Conservation (phyloP, 1,140 invertebrate genomes). For the Rhagoletis zephyria region DNA sequence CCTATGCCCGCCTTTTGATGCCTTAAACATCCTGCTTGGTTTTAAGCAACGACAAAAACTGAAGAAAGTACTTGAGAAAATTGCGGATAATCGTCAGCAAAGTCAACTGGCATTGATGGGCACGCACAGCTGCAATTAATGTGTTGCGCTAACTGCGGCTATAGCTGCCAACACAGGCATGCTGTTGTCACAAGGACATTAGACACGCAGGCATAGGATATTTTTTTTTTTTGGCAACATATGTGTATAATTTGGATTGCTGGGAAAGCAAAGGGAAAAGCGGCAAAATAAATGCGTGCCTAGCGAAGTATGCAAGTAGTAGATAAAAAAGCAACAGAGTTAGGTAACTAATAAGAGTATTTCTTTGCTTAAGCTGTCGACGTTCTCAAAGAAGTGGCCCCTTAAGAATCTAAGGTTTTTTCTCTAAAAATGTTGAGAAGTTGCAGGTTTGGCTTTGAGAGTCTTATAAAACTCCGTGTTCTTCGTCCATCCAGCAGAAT, state of each 20-base stretch:
- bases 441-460: too few relatives aligned
- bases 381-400: too few relatives aligned
- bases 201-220: neutral
- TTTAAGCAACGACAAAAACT: neutral
- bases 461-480: too few relatives aligned
- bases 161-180: neutral
- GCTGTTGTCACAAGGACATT: neutral
- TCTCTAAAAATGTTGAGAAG: too few relatives aligned
- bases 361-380: too few relatives aligned
- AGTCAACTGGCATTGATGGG: constrained; percentile 20
- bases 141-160: neutral
- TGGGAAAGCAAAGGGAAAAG: too few relatives aligned
- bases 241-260: neutral
- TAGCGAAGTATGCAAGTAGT: too few relatives aligned
- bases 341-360: too few relatives aligned
- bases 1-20: neutral
- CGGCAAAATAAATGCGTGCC: too few relatives aligned
- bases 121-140: constrained; percentile 51
- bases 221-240: neutral
- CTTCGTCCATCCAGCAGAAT: too few relatives aligned
- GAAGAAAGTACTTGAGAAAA: constrained; percentile 39
- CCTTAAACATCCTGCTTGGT: neutral
- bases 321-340: too few relatives aligned
- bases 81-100: constrained; percentile 33
- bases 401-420: too few relatives aligned